phyloP scores from a whole-genome alignment of 2,113 vertebrate genomes.

The Lonchura striata region DNA sequence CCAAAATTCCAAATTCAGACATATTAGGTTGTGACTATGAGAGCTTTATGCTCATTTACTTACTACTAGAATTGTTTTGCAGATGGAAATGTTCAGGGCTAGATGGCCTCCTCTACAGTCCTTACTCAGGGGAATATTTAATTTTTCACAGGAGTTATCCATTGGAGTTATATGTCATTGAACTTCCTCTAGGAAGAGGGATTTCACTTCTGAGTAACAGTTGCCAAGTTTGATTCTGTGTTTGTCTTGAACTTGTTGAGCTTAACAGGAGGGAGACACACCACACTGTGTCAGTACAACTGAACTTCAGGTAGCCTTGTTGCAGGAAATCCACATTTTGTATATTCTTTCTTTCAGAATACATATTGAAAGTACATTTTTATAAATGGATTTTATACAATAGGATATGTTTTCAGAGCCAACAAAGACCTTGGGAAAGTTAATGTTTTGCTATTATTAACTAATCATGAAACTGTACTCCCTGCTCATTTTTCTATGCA shows the following conservation, averaged over 20 bases:
- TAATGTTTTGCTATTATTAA: slow-evolving; percentile 68
- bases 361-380: slow-evolving; percentile 51
- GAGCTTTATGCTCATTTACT: not conserved
- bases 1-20: not conserved
- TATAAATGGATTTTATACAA: slow-evolving; percentile 33
- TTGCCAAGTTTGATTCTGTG: not conserved
- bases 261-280: not conserved
- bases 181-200: not conserved
- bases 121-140: not conserved
- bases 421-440: slow-evolving; percentile 68
- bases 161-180: not conserved
- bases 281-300: not conserved
- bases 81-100: not conserved
- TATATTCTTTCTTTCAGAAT: slow-evolving; percentile 45
- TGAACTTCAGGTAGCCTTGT: slow-evolving; percentile 27
- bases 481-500: slow-evolving; percentile 48
- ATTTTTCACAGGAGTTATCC: not conserved
- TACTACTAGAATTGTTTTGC: not conserved
- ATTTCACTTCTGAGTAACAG: not conserved
- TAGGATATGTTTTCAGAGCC: slow-evolving; percentile 44
- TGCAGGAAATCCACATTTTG: slow-evolving; percentile 62
- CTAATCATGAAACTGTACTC: slow-evolving; percentile 41
- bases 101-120: not conserved
- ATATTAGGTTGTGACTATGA: not conserved
- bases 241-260: not conserved